Conservation (phyloP, 2,888 invertebrate species). For the Schizaphis graminum region DNA sequence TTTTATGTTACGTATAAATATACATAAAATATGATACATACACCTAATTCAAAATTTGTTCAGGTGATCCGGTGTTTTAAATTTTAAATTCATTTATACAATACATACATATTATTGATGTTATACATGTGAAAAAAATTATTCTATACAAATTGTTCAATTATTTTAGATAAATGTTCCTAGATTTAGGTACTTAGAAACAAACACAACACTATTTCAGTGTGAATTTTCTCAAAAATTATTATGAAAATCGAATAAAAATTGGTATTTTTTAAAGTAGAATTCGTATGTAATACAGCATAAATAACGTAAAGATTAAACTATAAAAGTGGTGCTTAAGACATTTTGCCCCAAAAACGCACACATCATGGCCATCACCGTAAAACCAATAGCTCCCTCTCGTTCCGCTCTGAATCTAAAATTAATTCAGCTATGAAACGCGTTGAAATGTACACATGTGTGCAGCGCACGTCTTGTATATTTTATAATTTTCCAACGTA, state of each 20-base stretch:
- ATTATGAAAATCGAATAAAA: neutral
- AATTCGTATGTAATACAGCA: neutral
- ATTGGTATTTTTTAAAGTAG: neutral
- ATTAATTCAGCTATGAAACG: constrained; percentile 2
- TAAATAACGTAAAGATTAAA: neutral
- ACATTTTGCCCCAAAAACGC: neutral
- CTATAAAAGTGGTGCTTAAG: neutral
- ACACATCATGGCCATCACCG: neutral
- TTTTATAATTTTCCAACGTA: neutral
- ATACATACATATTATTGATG: neutral
- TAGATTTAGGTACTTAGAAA: neutral
- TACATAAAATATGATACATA: no score
- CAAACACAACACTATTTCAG: neutral
- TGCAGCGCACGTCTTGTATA: neutral
- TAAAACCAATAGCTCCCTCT: neutral
- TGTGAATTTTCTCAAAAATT: neutral
- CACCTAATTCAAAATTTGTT: neutral
- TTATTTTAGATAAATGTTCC: neutral
- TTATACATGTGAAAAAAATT: neutral
- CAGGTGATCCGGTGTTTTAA: no score
- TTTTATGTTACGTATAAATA: no score
- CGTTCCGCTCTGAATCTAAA: neutral
- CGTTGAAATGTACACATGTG: neutral
- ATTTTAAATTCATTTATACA: neutral
- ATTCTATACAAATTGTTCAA: neutral